These are phyloP conservation scores for Folsomia manolachei DNA, from an alignment of 2,888 invertebrate species.

Conservation along the genomic window DNA sequence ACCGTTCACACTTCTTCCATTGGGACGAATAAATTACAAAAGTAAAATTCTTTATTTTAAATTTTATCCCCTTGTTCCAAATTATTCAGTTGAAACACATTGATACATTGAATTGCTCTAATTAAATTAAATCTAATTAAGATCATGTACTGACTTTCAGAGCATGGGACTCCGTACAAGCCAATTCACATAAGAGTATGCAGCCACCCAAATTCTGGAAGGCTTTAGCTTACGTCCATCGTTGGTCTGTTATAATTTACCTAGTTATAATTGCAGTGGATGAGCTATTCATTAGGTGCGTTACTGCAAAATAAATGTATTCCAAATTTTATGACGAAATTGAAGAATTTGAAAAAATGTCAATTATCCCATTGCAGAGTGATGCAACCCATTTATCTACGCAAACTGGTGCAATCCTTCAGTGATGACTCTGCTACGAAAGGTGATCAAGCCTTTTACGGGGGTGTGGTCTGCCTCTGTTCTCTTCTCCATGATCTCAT, in stretches of 20 bases:
- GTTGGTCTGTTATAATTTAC: constrained; percentile 23
- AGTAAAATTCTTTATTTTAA: constrained; percentile 55
- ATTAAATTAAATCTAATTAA: neutral
- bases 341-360: no score
- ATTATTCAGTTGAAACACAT: neutral
- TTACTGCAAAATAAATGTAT: neutral
- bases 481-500: constrained; percentile 70
- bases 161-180: neutral
- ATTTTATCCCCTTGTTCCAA: neutral
- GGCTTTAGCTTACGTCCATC: constrained; percentile 15
- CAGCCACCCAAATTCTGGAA: constrained; percentile 34
- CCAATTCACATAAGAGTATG: constrained; percentile 17
- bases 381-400: constrained; percentile 66
- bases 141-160: neutral
- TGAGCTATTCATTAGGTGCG: constrained; percentile 33
- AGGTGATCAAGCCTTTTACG: constrained; percentile 38
- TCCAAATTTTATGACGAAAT: no score
- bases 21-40: constrained; percentile 67
- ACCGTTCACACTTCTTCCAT: constrained; percentile 65
- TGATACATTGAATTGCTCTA: no score
- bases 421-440: constrained; percentile 22
- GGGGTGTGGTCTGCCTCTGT: constrained; percentile 34
- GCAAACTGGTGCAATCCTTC: constrained; percentile 56
- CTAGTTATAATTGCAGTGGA: constrained; percentile 26
- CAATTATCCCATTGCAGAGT: constrained; percentile 58